Evolutionary conservation across 1,140 invertebrate genomes (phyloP), one percentile per base, ranked within the genome.

Genomic region (Sinella curviseta): DNA sequence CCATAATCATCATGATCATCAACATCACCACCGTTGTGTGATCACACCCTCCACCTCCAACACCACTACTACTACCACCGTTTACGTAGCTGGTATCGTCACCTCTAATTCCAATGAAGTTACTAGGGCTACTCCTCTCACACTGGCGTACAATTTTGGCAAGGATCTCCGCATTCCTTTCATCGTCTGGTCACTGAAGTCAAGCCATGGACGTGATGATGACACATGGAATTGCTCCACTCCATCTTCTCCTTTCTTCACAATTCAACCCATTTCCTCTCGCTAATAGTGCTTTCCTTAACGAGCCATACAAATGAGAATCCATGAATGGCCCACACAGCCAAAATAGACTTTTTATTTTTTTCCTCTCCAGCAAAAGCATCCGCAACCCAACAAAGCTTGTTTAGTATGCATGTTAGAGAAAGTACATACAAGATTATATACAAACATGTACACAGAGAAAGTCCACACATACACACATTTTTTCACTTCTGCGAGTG

Each of bases 231-330:
- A 60, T 80, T 76, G 33, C 65, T 74, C 75, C 65, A 39, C 75
- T 80, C 74, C 74, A 55, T 70, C 78, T 76, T 80, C 74, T 80
- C 57, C 74, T 80, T 80, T 80, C 78, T 80, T 80, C 57, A 80
- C 65, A 80, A 80, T 80, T 80, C 74, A 80, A 80, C 55, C 78
- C 78, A 77, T 77, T 80, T 80, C 75, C 78, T 77, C 78, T 80
- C 78, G 70, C 75, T 75, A 80, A 80, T 80, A 60, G 55, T 60
- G 77, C 57, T 80, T 77, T 80, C 78, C 75, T 80, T 80, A 80
- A 80, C 75, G 78, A 80, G 78, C 75, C 78, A 80, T 75, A 80
- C 78, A 80, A 80, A 80, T 80, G 60, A 80, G 78, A 80, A 73
- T 80, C 54, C 74, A 76, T 80, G 78, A 80, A 80, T 76, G 54